Conservation (phyloP, 2,797 vertebrate species). For the Cygnus olor region DNA sequence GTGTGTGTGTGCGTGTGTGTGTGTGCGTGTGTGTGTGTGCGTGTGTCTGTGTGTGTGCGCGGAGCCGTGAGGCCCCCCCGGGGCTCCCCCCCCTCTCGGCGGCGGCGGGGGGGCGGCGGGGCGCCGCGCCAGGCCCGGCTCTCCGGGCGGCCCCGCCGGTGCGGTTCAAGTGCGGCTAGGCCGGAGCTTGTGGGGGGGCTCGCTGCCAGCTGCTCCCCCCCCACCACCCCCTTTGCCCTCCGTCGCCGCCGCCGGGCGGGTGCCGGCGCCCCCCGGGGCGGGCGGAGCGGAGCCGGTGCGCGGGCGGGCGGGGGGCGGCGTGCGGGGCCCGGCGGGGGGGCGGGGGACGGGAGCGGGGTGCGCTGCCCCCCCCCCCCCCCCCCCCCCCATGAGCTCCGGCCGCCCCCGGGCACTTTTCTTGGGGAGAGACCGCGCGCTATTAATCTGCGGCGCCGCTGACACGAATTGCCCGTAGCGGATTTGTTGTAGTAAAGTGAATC, state of each 20-base stretch:
- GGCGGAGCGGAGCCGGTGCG: background rate
- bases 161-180: conserved; percentile 70
- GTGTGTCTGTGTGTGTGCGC: background rate
- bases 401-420: conserved; percentile 51
- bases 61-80: conserved; percentile 50
- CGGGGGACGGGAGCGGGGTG: background rate
- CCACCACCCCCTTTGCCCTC: too few relatives aligned
- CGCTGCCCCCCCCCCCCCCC: background rate
- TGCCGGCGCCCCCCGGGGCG: conserved; percentile 14
- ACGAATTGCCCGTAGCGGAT: conserved; percentile 73
- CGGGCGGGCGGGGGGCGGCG: background rate
- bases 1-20: background rate
- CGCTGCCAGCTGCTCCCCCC: background rate
- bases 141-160: conserved; percentile 30
- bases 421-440: conserved; percentile 55
- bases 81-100: conserved; percentile 54
- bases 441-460: conserved; percentile 72
- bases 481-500: conserved; percentile 73
- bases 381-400: background rate
- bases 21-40: background rate
- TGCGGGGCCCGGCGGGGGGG: background rate
- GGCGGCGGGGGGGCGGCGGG: conserved; percentile 23
- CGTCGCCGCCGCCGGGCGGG: conserved; percentile 2
- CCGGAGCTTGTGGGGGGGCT: conserved; percentile 40
- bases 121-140: conserved; percentile 66